phyloP scores from a whole-genome alignment of 2,888 invertebrate species.

The Yponomeuta sedellus region DNA sequence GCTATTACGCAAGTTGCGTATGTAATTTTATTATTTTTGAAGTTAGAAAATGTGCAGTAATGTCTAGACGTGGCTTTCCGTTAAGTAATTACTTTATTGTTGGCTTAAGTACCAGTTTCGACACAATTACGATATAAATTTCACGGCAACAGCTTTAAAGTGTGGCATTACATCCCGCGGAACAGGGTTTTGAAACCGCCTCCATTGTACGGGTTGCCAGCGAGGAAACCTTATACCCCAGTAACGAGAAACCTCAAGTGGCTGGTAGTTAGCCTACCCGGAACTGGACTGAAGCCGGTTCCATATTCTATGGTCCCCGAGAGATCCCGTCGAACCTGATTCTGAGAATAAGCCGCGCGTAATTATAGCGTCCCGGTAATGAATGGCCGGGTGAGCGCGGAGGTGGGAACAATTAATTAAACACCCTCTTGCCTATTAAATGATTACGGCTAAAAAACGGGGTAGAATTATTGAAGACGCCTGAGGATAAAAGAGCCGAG shows the following conservation, averaged over 20 bases:
- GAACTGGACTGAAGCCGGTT: conserved; percentile 42
- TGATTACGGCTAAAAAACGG: conserved; percentile 32
- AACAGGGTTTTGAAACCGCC: conserved; percentile 39
- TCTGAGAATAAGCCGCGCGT: conserved; percentile 23
- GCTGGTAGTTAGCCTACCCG: conserved; percentile 32
- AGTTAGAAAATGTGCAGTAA: conserved; percentile 3
- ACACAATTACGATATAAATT: conserved; percentile 7
- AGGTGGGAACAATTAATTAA: conserved; percentile 42
- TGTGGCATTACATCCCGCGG: conserved; percentile 46
- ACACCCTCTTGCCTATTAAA: conserved; percentile 42
- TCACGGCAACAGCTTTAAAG: conserved; percentile 21
- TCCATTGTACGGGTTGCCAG: conserved; percentile 39
- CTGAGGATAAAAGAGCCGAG: conserved; percentile 10
- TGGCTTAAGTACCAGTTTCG: conserved; percentile 5
- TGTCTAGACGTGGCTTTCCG: neutral
- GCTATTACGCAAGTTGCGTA: neutral
- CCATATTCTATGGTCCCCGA: conserved; percentile 20
- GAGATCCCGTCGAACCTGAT: conserved; percentile 35
- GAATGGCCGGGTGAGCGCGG: conserved; percentile 21
- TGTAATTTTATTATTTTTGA: neutral
- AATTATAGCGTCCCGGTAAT: conserved; percentile 32
- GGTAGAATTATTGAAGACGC: conserved; percentile 27
- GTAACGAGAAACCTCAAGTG: conserved; percentile 44
- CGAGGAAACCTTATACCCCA: conserved; percentile 53
- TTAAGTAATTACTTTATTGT: conserved; percentile 4